phyloP scores from a whole-genome alignment of 2,797 vertebrate genomes.

The Spinus pinus region DNA sequence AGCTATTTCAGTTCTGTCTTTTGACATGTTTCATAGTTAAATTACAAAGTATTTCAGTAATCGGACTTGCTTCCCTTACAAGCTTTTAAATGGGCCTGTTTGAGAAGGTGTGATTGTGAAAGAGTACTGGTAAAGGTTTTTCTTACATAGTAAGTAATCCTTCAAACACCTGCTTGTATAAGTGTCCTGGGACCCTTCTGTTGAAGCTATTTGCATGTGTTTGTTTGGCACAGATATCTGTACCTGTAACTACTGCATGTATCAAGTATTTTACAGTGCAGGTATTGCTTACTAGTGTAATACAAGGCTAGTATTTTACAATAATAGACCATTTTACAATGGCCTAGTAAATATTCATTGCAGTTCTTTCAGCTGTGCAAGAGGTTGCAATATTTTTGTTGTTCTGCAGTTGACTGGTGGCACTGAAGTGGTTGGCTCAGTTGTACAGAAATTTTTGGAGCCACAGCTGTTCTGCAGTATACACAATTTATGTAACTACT shows the following conservation, averaged over 20 bases:
- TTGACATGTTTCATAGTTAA: rapidly evolving
- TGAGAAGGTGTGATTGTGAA: background rate
- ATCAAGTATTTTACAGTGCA: background rate
- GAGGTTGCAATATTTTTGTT: background rate
- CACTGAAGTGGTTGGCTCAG: background rate
- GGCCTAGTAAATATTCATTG: background rate
- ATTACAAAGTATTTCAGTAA: background rate
- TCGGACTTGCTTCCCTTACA: background rate
- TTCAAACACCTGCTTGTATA: background rate
- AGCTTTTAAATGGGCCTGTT: background rate
- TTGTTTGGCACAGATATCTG: background rate
- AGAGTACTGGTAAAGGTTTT: background rate
- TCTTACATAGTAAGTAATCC: background rate
- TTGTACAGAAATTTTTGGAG: background rate
- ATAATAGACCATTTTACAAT: background rate
- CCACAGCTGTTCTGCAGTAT: background rate
- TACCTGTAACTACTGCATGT: background rate
- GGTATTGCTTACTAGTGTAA: background rate
- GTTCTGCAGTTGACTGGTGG: background rate
- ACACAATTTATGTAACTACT: background rate
- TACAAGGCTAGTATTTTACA: background rate
- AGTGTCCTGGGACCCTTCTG: background rate
- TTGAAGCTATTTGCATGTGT: background rate
- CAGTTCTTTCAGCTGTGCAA: background rate
- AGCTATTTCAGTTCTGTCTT: background rate